Percentiles rank a stretch among this genome's conserved stretches.
These are phyloP conservation scores for Stegodyphus dumicola DNA, from an alignment of 1,140 invertebrate species.

Conservation along the genomic window DNA sequence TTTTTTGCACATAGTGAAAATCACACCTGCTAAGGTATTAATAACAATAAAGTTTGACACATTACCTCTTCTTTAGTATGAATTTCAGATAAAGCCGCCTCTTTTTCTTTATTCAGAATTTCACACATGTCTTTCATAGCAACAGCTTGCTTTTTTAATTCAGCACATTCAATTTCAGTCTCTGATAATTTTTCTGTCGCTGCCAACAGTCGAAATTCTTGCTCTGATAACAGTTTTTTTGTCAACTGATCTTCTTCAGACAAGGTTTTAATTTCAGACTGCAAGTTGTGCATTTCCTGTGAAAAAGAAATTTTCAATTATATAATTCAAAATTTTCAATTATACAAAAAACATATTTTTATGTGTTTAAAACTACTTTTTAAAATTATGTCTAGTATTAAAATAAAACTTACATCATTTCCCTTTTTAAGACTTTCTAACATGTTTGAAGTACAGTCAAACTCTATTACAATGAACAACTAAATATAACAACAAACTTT, in stretches of 20 bases:
- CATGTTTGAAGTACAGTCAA: no score
- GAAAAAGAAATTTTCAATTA: neutral
- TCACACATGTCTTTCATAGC: neutral
- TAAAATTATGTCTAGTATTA: no score
- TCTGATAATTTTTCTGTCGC: neutral
- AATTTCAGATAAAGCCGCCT: neutral
- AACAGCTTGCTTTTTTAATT: neutral
- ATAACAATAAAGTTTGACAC: neutral
- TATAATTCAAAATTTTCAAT: no score
- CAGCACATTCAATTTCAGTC: neutral
- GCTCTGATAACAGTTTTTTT: neutral
- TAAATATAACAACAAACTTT: no score
- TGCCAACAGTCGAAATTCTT: neutral
- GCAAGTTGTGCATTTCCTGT: neutral
- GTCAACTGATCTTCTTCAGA: neutral
- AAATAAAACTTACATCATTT: no score
- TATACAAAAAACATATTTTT: no score
- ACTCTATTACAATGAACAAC: no score
- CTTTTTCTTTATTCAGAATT: constrained; percentile 19
- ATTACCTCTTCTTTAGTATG: constrained; percentile 28
- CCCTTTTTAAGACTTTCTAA: no score
- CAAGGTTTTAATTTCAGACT: neutral
- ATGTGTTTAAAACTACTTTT: no score
- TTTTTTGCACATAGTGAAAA: no score
- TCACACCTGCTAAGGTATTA: no score